Evolutionary conservation across 2,888 invertebrate genomes (phyloP), one percentile per base, ranked within the genome.

Genomic region (Sesamia inferens): DNA sequence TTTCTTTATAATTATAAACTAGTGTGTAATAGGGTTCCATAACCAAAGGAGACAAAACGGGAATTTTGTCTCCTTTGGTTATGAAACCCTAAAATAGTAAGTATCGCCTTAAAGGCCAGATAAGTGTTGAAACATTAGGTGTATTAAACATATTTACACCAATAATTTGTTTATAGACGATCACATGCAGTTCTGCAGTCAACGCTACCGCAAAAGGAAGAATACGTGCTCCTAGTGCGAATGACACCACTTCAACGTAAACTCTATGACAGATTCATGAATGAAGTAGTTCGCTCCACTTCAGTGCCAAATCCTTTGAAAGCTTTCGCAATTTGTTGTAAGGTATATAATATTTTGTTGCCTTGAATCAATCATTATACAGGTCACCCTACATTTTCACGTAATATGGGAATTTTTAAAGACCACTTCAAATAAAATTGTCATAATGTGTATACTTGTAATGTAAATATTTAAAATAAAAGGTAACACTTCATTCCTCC

Each of bases 281-380:
- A 98, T 92, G 98, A 98, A 91, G 98, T 99, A 1, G 98, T 99
- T 0, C 97, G 98, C 42, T 98, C 98, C 24, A 98, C 98, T 68
- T 97, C 98, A 19, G 98, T 98, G 71, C 98, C 99, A 47, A 99
- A 99, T 96, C 99, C 99, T 0, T 96, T 99, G 73, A 99, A 99
- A 94, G 99, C 99, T 3, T 99, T 99, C 93, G 99, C 99, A 31
- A 99, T 99, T 74, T 99, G 99, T 92, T 99, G 99, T 92, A 99
- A 99, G 97, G 98, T 98, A 91, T 87, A 78, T 61, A 22, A n/a
- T 64, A 48, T 22, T 47, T 14, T 2, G 13, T 0, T 24, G 22
- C 42, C 22, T 13, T 16, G 5, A 11, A 39, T 51, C 7, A 42
- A 8, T 51, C 5, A 42, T 11, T 11, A 42, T 58, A 72, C 7